phyloP scores from a whole-genome alignment of 2,797 vertebrate genomes.

The Cossypha polioptera region DNA sequence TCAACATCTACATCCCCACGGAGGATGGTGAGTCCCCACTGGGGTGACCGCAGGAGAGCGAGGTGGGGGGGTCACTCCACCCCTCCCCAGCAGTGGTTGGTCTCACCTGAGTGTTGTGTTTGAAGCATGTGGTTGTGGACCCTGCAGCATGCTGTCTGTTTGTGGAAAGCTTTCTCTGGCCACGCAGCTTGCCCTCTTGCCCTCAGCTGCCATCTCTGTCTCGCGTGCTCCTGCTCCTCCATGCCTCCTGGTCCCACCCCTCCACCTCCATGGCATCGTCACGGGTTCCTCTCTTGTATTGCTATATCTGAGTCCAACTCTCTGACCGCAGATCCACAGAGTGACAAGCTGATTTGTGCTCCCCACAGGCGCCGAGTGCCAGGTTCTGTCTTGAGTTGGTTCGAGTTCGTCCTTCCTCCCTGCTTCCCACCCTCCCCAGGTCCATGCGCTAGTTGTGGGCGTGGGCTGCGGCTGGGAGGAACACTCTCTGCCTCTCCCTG shows the following conservation, averaged over 20 bases:
- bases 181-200: slow-evolving; percentile 81
- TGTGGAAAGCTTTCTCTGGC: slow-evolving; percentile 70
- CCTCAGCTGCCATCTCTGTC: slow-evolving; percentile 80
- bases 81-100: slow-evolving; percentile 55
- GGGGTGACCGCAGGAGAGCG: slow-evolving; percentile 24
- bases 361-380: slow-evolving; percentile 59
- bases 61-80: not conserved
- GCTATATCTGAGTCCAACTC: slow-evolving; percentile 66
- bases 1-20: slow-evolving; percentile 99
- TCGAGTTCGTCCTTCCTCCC: slow-evolving; percentile 40
- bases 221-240: not conserved
- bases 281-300: slow-evolving; percentile 88
- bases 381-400: slow-evolving; percentile 64
- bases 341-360: slow-evolving; percentile 66
- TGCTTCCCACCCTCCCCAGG: slow-evolving; percentile 31
- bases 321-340: slow-evolving; percentile 63
- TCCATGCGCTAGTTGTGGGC: slow-evolving; percentile 53
- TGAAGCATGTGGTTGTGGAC: slow-evolving; percentile 73
- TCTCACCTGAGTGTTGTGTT: slow-evolving; percentile 81
- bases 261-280: slow-evolving; percentile 86
- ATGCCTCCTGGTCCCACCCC: slow-evolving; percentile 18
- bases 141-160: slow-evolving; percentile 77
- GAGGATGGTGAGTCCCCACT: slow-evolving; percentile 97
- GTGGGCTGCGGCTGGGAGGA: slow-evolving; percentile 71
- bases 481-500: slow-evolving; percentile 52